Conservation (phyloP, 2,888 invertebrate genomes). For the Agapostemon virescens region DNA sequence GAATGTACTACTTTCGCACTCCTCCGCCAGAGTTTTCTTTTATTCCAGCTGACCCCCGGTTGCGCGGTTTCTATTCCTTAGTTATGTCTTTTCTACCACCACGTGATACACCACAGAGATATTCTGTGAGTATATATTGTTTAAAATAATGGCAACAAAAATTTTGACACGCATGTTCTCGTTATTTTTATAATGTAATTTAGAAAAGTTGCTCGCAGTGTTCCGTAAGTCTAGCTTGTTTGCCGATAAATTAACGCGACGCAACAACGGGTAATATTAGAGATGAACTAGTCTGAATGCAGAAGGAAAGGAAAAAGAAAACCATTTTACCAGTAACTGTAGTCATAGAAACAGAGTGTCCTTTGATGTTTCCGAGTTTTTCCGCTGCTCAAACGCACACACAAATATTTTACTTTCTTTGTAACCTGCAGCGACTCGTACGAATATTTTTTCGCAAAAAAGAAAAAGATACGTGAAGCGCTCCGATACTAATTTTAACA, state of each 20-base stretch:
- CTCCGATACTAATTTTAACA: background rate
- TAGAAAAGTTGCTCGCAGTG: too few relatives aligned
- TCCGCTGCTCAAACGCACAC: background rate
- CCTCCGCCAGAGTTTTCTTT: background rate
- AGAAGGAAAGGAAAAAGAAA: background rate
- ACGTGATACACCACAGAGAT: too few relatives aligned
- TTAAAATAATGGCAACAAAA: too few relatives aligned
- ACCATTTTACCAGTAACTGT: background rate
- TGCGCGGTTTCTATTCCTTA: constrained; percentile 14
- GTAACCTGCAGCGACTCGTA: background rate
- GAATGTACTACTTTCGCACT: background rate
- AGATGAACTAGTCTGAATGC: too few relatives aligned
- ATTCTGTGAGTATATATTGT: too few relatives aligned
- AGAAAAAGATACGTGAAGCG: background rate
- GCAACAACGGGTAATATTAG: too few relatives aligned
- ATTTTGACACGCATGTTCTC: too few relatives aligned
- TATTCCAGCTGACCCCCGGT: background rate
- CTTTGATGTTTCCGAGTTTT: background rate
- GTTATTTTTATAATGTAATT: too few relatives aligned
- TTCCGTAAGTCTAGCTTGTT: too few relatives aligned
- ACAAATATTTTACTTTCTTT: background rate
- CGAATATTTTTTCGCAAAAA: background rate
- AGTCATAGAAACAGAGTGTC: constrained; percentile 15
- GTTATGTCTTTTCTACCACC: constrained; percentile 39
- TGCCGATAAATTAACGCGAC: too few relatives aligned